phyloP scores from a whole-genome alignment of 2,888 invertebrate genomes.

The Chrysina gloriosa region DNA sequence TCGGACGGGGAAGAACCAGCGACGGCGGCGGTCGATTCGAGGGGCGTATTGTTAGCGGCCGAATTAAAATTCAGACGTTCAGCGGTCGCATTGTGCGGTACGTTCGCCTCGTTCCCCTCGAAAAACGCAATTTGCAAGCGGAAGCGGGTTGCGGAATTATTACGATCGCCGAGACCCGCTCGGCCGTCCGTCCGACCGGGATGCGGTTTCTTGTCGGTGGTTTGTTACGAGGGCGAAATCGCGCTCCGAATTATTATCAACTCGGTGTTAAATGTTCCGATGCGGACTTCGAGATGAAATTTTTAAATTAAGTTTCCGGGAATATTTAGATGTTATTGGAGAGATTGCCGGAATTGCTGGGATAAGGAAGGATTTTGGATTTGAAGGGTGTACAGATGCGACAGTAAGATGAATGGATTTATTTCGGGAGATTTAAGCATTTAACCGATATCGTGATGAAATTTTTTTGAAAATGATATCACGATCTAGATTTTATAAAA shows the following conservation, averaged over 20 bases:
- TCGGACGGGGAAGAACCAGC: background rate
- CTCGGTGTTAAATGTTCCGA: conserved; percentile 22
- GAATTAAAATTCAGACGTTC: conserved; percentile 33
- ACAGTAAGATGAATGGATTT: no score
- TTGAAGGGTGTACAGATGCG: no score
- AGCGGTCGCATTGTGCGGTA: background rate
- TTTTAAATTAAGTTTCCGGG: conserved; percentile 13
- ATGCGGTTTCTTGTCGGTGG: conserved; percentile 10
- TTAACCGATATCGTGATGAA: no score
- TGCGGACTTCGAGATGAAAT: conserved; percentile 16
- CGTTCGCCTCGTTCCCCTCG: background rate
- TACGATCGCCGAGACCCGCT: conserved; percentile 16
- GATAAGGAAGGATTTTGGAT: no score
- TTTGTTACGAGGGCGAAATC: conserved; percentile 2
- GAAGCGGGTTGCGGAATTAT: conserved; percentile 16
- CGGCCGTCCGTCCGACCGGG: background rate
- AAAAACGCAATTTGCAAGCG: conserved; percentile 25
- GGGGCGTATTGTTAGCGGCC: conserved; percentile 14
- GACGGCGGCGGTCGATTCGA: background rate
- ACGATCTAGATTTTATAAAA: no score
- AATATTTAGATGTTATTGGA: background rate
- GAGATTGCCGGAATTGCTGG: background rate
- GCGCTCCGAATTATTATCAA: conserved; percentile 13
- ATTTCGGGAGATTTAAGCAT: no score
- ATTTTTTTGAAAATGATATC: no score